Percentiles rank a stretch among this genome's conserved stretches.
These are phyloP conservation scores for Eristalinus aeneus DNA, from an alignment of 2,888 invertebrate genomes.

Conservation along the genomic window DNA sequence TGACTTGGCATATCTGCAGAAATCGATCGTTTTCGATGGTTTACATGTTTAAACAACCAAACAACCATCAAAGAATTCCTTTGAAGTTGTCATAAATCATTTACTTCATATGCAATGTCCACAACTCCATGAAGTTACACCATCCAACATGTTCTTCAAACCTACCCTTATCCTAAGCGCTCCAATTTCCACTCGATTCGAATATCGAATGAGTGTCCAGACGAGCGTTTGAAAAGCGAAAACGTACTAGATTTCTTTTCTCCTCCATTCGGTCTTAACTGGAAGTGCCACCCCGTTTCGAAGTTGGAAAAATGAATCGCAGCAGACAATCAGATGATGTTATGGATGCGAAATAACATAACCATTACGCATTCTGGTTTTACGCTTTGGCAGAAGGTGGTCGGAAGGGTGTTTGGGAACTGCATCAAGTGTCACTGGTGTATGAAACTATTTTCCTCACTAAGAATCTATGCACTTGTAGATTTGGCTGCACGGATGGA, in stretches of 20 bases:
- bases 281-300: slow-evolving; percentile 13
- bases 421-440: slow-evolving; percentile 36
- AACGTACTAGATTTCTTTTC: slow-evolving; percentile 17
- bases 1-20: too few species aligned
- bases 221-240: slow-evolving; percentile 12
- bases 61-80: too few species aligned
- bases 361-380: slow-evolving; percentile 48
- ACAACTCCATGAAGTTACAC: background rate
- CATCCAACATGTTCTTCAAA: background rate
- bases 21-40: too few species aligned
- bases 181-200: slow-evolving; percentile 20
- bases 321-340: background rate
- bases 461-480: too few species aligned
- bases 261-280: background rate
- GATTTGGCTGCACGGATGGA: background rate
- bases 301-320: slow-evolving; percentile 48
- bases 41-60: too few species aligned
- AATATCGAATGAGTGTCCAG: slow-evolving; percentile 25
- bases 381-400: background rate
- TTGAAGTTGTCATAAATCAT: too few species aligned
- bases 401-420: slow-evolving; percentile 22
- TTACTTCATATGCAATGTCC: too few species aligned
- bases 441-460: background rate
- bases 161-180: background rate
- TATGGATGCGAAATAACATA: slow-evolving; percentile 1